Evolutionary conservation across 2,113 vertebrate genomes (phyloP), one percentile per base, ranked within the genome.

Genomic region (Xiphophorus maculatus): DNA sequence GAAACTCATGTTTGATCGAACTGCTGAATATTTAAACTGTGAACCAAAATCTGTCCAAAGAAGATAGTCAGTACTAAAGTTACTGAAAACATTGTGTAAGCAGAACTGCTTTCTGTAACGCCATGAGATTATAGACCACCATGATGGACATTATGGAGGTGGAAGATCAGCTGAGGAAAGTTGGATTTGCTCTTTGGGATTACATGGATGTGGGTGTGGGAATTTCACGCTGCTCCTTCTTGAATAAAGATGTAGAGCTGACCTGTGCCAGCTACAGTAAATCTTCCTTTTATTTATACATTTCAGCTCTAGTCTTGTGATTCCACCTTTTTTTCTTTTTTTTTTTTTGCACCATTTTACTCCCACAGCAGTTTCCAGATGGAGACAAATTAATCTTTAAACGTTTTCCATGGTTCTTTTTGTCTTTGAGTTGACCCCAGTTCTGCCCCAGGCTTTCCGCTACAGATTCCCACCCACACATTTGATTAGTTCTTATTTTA

Each of bases 401-500:
- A 75, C 76, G 11, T 15, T 58, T 66, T 37, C 27, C 44, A 17
- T 48, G 44, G 15, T 19, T 48, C 28, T 69, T 63, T 17, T 22
- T 63, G 22, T 37, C 22, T 25, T 33, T 27, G 62, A 27, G 48
- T 72, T 69, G 71, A 63, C 42, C 68, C 32, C 13, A 40, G 66
- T 28, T 61, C 44, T 58, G 44, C 15, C 30, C 51, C 63, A 74
- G 29, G 69, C 40, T 66, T 83, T 78, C 63, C 76, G 60, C 62
- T 73, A 75, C 70, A 29, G 30, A 40, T 27, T 62, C 51, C 48
- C 58, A 19, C 51, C 51, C 22, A 71, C 68, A 83, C 77, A 69
- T 85, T 80, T 78, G 81, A 89, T 79, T 79, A 60, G 74, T 51
- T 40, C 82, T 65, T 80, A 66, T 89, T 83, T 74, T 60, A 68